Evolutionary conservation across 2,888 invertebrate species (phyloP).

Genomic region (Therioaphis trifolii): DNA sequence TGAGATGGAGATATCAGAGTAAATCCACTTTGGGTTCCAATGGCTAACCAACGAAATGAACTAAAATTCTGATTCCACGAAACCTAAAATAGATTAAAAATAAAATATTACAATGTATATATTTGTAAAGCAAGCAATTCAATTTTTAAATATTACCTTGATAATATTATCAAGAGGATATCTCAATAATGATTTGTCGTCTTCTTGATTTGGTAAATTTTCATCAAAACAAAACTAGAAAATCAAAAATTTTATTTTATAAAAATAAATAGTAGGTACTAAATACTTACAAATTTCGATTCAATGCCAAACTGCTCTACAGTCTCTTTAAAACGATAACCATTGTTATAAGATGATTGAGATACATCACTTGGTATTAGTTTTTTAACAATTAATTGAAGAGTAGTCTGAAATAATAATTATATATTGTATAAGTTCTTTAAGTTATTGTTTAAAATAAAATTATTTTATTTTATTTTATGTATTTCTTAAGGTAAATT

Average conservation of each 20-base stretch:
- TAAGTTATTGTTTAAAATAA: too few species aligned
- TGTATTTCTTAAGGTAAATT: too few species aligned
- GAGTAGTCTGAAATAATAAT: conserved; percentile 31
- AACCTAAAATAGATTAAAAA: conserved; percentile 48
- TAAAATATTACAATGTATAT: not conserved
- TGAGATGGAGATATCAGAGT: conserved; percentile 59
- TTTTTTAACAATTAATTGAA: conserved; percentile 34
- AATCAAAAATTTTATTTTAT: not conserved
- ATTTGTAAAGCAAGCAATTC: not conserved
- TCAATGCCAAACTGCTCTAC: conserved; percentile 42
- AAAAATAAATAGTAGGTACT: conserved; percentile 4
- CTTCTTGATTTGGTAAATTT: not conserved
- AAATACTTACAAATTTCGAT: conserved; percentile 25
- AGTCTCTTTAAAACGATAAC: conserved; percentile 27
- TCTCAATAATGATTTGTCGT: conserved; percentile 43
- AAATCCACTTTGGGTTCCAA: conserved; percentile 64
- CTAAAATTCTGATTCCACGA: conserved; percentile 64
- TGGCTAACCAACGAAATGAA: conserved; percentile 63
- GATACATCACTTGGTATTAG: not conserved
- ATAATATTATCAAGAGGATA: conserved; percentile 54
- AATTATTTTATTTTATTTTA: too few species aligned
- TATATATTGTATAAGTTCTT: not conserved
- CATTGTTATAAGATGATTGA: conserved; percentile 10
- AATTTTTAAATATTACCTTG: conserved; percentile 34
- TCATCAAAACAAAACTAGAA: conserved; percentile 7